A percentile compares a stretch with the other conserved stretches of the same genome.
Evolutionary conservation across 2,888 invertebrate genomes (phyloP).

Genomic region (Cordylochernes scorpioides): DNA sequence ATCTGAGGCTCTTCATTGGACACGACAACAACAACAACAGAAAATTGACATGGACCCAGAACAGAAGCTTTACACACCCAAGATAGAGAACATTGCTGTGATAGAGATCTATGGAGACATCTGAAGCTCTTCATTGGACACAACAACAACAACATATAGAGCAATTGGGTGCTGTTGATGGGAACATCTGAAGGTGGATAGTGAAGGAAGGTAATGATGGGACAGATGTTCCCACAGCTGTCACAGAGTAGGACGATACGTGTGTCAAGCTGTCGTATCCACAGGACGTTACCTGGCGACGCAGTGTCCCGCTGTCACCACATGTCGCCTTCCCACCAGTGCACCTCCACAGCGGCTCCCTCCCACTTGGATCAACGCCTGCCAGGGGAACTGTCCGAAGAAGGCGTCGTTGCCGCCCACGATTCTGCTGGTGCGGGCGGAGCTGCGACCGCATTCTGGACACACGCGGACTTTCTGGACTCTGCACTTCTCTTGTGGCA

Average conservation of each 20-base stretch:
- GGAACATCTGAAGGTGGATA: no score
- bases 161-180: no score
- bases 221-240: not conserved
- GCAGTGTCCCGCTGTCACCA: slow-evolving; percentile 79
- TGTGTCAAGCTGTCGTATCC: not conserved
- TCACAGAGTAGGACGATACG: not conserved
- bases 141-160: no score
- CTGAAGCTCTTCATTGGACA: no score
- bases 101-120: no score
- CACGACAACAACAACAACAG: no score
- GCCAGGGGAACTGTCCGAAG: slow-evolving; percentile 76
- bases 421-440: slow-evolving; percentile 35
- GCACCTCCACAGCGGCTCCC: slow-evolving; percentile 83
- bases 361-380: slow-evolving; percentile 65
- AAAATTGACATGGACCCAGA: no score
- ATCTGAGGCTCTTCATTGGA: no score
- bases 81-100: no score
- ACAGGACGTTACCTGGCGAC: slow-evolving; percentile 33
- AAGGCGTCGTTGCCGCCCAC: slow-evolving; percentile 76
- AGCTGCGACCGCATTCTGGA: slow-evolving; percentile 64
- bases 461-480: not conserved
- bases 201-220: not conserved
- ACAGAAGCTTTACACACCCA: no score
- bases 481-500: no score
- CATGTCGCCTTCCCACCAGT: slow-evolving; percentile 60